phyloP scores from a whole-genome alignment of 2,113 vertebrate species.

The Pagrus major region DNA sequence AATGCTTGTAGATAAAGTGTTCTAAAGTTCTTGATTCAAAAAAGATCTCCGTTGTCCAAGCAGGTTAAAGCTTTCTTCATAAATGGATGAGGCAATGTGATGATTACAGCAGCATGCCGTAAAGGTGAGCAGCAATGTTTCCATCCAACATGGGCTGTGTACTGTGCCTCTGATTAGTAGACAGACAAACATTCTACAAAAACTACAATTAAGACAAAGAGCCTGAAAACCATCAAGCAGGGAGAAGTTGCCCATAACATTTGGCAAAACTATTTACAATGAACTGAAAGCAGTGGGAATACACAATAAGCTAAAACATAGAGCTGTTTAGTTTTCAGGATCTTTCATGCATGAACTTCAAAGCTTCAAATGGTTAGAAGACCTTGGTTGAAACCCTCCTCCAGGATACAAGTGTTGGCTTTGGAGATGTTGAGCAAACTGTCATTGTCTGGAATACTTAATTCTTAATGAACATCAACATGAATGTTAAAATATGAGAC shows the following conservation, averaged over 20 bases:
- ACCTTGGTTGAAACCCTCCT: constrained; percentile 64
- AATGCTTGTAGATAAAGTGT: constrained; percentile 22
- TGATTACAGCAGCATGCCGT: constrained; percentile 50
- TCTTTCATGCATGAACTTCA: constrained; percentile 13
- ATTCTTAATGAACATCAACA: background rate
- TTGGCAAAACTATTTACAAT: constrained; percentile 55
- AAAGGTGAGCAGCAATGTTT: constrained; percentile 51
- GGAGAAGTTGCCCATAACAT: constrained; percentile 20
- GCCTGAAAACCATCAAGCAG: constrained; percentile 29
- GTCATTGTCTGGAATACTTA: constrained; percentile 1
- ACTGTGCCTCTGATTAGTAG: constrained; percentile 27
- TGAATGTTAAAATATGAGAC: background rate
- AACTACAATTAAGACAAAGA: constrained; percentile 30
- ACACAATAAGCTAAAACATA: constrained; percentile 7
- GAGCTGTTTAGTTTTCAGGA: constrained; percentile 32
- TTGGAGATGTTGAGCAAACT: constrained; percentile 5
- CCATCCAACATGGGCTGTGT: constrained; percentile 26
- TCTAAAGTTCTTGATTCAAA: constrained; percentile 13
- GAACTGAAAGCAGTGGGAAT: constrained; percentile 22
- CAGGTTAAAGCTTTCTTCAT: constrained; percentile 54
- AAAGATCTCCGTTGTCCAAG: constrained; percentile 27
- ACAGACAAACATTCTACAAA: constrained; percentile 26
- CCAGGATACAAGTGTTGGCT: constrained; percentile 20
- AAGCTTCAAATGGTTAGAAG: constrained; percentile 48
- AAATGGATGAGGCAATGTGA: constrained; percentile 40